phyloP scores from a whole-genome alignment of 1,140 invertebrate species.

The Dysdera silvatica region DNA sequence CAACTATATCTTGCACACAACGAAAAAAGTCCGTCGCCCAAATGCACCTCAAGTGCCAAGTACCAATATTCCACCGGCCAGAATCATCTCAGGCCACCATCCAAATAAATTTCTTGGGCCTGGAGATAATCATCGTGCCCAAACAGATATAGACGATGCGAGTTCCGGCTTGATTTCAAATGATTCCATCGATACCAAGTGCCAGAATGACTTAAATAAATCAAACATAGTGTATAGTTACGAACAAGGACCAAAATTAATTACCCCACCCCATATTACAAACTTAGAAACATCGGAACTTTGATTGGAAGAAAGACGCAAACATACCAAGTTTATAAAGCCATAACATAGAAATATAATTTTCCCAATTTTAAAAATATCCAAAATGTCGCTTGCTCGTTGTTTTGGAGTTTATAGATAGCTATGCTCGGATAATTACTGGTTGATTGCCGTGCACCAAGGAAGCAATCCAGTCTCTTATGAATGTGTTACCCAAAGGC shows the following conservation, averaged over 20 bases:
- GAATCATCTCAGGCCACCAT: conserved; percentile 1
- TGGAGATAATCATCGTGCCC: conserved; percentile 6
- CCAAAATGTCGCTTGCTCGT: no score
- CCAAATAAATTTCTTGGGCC: conserved; percentile 6
- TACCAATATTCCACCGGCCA: conserved; percentile 21
- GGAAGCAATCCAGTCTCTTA: no score
- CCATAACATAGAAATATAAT: no score
- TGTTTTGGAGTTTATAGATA: no score
- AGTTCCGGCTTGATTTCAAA: conserved; percentile 17
- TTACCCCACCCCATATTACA: conserved; percentile 26
- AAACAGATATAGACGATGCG: conserved; percentile 14
- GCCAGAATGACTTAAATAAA: conserved; percentile 29
- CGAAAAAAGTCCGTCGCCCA: conserved; percentile 2
- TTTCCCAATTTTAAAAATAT: no score
- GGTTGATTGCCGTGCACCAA: no score
- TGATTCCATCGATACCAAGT: conserved; percentile 17
- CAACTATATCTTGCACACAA: conserved; percentile 2
- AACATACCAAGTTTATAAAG: no score
- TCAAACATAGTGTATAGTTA: conserved; percentile 24
- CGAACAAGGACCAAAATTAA: conserved; percentile 17
- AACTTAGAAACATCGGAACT: conserved; percentile 30
- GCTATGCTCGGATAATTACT: no score
- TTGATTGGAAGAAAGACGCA: no score
- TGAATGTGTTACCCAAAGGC: no score
- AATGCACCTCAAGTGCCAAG: neutral